Percentiles rank a stretch among this genome's conserved stretches.
Conservation (phyloP, 2,797 vertebrate species). For the Lepidocolaptes lacrymiger region DNA sequence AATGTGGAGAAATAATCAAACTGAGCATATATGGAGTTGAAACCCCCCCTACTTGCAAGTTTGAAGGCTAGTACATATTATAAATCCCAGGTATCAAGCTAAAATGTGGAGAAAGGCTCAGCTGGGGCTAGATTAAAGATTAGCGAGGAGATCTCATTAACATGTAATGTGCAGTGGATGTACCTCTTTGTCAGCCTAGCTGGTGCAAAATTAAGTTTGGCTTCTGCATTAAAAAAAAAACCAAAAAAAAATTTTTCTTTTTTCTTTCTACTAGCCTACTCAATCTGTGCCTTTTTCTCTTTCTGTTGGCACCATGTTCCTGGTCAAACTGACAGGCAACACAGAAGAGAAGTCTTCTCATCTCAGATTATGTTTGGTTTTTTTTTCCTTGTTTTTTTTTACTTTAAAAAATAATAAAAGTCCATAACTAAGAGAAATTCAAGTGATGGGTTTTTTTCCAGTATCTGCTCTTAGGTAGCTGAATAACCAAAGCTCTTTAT, state of each 20-base stretch:
- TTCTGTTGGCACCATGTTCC: background rate
- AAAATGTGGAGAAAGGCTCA: background rate
- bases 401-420: background rate
- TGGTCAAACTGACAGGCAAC: background rate
- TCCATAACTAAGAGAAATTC: background rate
- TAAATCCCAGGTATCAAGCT: background rate
- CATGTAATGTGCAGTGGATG: background rate
- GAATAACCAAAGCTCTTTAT: background rate
- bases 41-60: background rate
- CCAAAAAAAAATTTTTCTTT: no score
- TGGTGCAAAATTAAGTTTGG: background rate
- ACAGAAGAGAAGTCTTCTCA: background rate
- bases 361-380: background rate
- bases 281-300: background rate
- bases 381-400: background rate
- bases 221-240: background rate
- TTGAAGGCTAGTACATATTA: background rate
- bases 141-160: background rate
- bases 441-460: background rate
- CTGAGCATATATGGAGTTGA: background rate
- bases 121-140: slow-evolving; percentile 5
- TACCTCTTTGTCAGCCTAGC: background rate
- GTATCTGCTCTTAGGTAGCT: background rate
- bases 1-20: background rate
- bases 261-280: background rate